A percentile compares a stretch with the other conserved stretches of the same genome.
Evolutionary conservation across 2,113 vertebrate genomes (phyloP).

Genomic region (Crypturellus undulatus): DNA sequence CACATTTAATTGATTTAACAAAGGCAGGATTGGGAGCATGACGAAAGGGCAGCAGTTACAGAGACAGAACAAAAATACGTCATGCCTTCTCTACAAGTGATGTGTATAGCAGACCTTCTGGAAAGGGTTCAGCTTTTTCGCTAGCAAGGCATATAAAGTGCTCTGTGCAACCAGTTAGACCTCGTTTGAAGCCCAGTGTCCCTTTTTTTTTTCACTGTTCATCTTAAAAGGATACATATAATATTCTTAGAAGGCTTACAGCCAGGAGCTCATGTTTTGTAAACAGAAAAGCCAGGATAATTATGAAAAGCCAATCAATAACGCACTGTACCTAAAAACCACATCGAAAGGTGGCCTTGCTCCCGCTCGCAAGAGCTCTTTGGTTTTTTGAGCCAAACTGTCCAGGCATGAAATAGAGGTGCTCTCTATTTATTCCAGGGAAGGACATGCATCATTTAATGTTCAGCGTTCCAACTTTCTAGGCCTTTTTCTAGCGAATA

Average conservation of each 20-base stretch:
- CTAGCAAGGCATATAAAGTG: neutral
- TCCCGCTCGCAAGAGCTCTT: constrained; percentile 12
- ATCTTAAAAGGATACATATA: neutral
- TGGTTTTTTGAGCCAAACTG: constrained; percentile 23
- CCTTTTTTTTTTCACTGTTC: neutral
- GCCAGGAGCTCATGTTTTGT: constrained; percentile 11
- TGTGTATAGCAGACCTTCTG: constrained; percentile 1
- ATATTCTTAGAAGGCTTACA: constrained; percentile 47
- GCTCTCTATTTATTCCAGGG: constrained; percentile 26
- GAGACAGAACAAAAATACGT: constrained; percentile 7
- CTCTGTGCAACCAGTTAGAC: neutral
- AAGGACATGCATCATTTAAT: constrained; percentile 40
- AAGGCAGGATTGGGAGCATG: constrained; percentile 10
- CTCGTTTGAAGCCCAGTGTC: constrained; percentile 9
- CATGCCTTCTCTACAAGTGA: constrained; percentile 24
- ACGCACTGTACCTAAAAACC: constrained; percentile 42
- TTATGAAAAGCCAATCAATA: constrained; percentile 25
- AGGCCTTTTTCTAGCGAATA: neutral
- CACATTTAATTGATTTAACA: constrained; percentile 20
- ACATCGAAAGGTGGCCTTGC: constrained; percentile 28
- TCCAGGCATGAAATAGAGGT: constrained; percentile 27
- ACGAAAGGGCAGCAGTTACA: neutral
- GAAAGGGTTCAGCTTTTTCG: neutral
- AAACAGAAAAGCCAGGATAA: constrained; percentile 35
- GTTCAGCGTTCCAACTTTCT: constrained; percentile 22